Percentiles rank a stretch among this genome's conserved stretches.
Conservation (phyloP, 2,797 vertebrate species). For the Sebastes steindachneri region DNA sequence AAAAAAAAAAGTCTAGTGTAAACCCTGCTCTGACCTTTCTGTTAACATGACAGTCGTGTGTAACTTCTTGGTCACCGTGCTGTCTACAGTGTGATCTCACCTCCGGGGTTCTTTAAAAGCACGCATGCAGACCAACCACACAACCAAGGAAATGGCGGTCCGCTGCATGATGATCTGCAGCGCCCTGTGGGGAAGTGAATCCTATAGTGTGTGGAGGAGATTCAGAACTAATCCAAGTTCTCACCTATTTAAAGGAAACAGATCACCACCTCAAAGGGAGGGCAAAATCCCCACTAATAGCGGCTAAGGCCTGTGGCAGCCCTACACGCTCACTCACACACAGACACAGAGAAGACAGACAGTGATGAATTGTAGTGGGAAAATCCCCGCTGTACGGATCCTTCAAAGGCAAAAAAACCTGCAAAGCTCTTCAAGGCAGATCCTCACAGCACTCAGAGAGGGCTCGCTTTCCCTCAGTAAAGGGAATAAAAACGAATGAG, state of each 20-base stretch:
- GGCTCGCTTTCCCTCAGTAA: conserved; percentile 37
- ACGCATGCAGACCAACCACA: conserved; percentile 40
- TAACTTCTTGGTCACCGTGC: conserved; percentile 16
- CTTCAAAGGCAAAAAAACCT: conserved; percentile 72
- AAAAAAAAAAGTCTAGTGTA: no score
- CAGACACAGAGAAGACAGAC: conserved; percentile 50
- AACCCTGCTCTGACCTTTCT: not conserved
- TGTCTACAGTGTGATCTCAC: conserved; percentile 53
- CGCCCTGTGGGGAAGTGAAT: conserved; percentile 44
- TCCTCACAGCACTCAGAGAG: conserved; percentile 38
- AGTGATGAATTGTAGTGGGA: conserved; percentile 68
- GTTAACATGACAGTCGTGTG: conserved; percentile 14
- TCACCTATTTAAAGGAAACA: conserved; percentile 75
- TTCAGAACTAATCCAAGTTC: conserved; percentile 67
- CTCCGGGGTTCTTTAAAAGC: conserved; percentile 3
- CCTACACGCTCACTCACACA: conserved; percentile 18
- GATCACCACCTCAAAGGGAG: conserved; percentile 69
- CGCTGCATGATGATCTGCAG: conserved; percentile 56
- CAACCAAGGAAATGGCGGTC: conserved; percentile 60
- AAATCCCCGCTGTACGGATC: conserved; percentile 63
- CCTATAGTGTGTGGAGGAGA: conserved; percentile 44
- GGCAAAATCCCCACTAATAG: conserved; percentile 58
- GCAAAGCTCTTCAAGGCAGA: conserved; percentile 77
- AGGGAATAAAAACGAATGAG: conserved; percentile 55
- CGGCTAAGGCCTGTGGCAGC: conserved; percentile 42